Conservation (phyloP, 2,888 invertebrate species). For the Trichopria drosophilae region DNA sequence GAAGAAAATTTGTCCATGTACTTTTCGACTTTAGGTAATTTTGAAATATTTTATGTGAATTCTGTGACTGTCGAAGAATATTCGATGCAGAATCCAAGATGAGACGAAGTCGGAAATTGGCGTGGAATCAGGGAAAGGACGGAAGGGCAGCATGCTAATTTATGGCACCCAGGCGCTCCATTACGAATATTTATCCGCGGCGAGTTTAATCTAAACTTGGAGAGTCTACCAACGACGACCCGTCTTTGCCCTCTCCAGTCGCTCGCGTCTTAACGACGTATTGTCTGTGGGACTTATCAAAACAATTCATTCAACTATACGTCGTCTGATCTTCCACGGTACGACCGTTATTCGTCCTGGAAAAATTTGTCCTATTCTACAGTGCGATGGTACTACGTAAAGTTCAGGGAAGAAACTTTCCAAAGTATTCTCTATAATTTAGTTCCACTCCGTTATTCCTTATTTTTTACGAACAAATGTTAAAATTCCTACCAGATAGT, state of each 20-base stretch:
- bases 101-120: conserved; percentile 39
- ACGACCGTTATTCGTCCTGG: no score
- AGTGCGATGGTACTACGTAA: no score
- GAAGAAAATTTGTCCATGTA: no score
- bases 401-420: no score
- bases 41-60: no score
- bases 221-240: conserved; percentile 45
- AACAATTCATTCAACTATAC: conserved; percentile 52
- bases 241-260: conserved; percentile 34
- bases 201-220: conserved; percentile 60
- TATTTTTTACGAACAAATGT: no score
- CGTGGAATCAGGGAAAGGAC: conserved; percentile 42
- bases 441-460: no score
- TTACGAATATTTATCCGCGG: conserved; percentile 60
- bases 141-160: conserved; percentile 58
- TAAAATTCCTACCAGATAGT: no score
- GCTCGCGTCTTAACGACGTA: conserved; percentile 56
- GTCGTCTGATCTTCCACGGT: conserved; percentile 40
- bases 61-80: no score
- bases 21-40: no score
- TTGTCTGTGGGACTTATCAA: conserved; percentile 57
- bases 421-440: no score
- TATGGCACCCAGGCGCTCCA: conserved; percentile 59
- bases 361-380: no score
- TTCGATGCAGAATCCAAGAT: conserved; percentile 14